Percentiles rank a stretch among this genome's conserved stretches.
These are phyloP conservation scores for Misgurnus anguillicaudatus DNA, from an alignment of 2,113 vertebrate species.

Conservation along the genomic window DNA sequence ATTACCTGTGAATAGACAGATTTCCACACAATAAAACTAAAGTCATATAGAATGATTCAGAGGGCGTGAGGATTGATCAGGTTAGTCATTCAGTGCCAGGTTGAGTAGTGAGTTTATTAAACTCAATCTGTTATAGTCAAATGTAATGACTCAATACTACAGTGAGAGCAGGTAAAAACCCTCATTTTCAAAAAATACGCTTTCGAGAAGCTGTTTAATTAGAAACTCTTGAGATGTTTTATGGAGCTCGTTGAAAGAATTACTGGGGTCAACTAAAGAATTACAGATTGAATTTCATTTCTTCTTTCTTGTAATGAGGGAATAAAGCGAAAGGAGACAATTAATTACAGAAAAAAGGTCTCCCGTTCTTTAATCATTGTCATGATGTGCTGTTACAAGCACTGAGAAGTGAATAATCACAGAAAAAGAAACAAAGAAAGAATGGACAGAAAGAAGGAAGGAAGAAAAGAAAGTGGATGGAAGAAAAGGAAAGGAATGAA, in stretches of 20 bases:
- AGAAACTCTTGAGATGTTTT: too few relatives aligned
- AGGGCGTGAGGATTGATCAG: background rate
- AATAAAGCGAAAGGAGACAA: too few relatives aligned
- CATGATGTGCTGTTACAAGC: background rate
- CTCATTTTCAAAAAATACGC: constrained; percentile 29
- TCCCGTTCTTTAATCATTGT: too few relatives aligned
- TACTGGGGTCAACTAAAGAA: background rate
- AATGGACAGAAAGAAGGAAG: too few relatives aligned
- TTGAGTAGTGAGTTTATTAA: background rate
- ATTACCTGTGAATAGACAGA: background rate
- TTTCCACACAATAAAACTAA: background rate
- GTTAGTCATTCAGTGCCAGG: constrained; percentile 14
- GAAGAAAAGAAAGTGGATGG: background rate
- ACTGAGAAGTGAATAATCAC: background rate
- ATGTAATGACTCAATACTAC: constrained; percentile 46
- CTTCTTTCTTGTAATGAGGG: too few relatives aligned
- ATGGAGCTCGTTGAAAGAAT: background rate
- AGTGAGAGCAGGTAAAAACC: constrained; percentile 36
- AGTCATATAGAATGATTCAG: constrained; percentile 2
- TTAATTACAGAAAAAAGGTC: too few relatives aligned
- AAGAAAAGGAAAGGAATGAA: background rate
- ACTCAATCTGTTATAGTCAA: constrained; percentile 31
- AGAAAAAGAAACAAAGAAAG: background rate
- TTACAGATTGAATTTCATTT: too few relatives aligned
- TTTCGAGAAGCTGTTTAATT: background rate